These are phyloP conservation scores for Bedellia somnulentella DNA, from an alignment of 2,888 invertebrate genomes.

Conservation along the genomic window DNA sequence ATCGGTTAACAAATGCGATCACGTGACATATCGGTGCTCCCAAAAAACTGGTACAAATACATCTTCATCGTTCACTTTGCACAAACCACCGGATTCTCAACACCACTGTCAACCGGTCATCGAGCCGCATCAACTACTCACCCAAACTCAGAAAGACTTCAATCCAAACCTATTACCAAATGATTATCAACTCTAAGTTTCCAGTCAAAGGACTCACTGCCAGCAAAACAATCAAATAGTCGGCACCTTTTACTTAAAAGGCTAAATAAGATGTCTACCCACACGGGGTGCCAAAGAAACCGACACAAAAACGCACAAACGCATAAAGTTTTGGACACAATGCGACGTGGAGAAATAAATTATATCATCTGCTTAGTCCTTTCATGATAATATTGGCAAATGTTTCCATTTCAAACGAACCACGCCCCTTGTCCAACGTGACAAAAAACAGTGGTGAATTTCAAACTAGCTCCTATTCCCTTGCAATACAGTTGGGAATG, in stretches of 20 bases:
- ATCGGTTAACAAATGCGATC: too few relatives aligned
- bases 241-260: slow-evolving; percentile 38
- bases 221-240: too few relatives aligned
- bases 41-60: too few relatives aligned
- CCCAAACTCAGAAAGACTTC: slow-evolving; percentile 15
- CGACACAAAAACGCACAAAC: slow-evolving; percentile 50
- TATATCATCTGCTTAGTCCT: slow-evolving; percentile 58
- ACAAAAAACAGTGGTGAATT: slow-evolving; percentile 17
- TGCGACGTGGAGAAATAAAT: slow-evolving; percentile 58
- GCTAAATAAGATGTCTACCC: slow-evolving; percentile 51
- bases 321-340: slow-evolving; percentile 53
- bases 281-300: slow-evolving; percentile 41
- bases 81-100: slow-evolving; percentile 37
- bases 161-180: slow-evolving; percentile 6
- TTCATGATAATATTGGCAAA: slow-evolving; percentile 61
- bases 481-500: neutral
- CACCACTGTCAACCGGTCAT: slow-evolving; percentile 45
- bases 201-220: too few relatives aligned
- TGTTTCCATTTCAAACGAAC: slow-evolving; percentile 56
- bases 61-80: slow-evolving; percentile 25
- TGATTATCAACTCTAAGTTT: neutral
- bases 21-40: too few relatives aligned
- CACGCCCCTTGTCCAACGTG: slow-evolving; percentile 40
- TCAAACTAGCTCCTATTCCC: too few relatives aligned
- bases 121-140: slow-evolving; percentile 38